Percentiles rank a stretch among this genome's conserved stretches.
phyloP scores from a whole-genome alignment of 2,113 vertebrate genomes.

The Zeus faber region DNA sequence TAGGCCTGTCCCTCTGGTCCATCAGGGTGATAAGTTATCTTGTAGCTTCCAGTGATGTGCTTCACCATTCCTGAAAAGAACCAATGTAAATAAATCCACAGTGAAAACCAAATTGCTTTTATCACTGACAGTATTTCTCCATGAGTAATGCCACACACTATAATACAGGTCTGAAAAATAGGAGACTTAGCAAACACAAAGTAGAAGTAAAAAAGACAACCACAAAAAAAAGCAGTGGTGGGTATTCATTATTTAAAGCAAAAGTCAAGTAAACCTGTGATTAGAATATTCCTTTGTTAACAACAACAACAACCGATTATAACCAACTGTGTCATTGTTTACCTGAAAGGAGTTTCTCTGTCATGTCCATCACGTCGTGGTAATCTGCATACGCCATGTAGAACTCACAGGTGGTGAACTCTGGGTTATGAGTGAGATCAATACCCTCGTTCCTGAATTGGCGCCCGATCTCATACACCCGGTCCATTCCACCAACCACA shows the following conservation, averaged over 20 bases:
- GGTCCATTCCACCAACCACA: conserved; percentile 94
- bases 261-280: too few relatives aligned
- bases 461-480: conserved; percentile 95
- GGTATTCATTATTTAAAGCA: too few relatives aligned
- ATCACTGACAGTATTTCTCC: too few relatives aligned
- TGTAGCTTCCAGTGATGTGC: conserved; percentile 87
- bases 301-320: too few relatives aligned
- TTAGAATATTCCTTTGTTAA: too few relatives aligned
- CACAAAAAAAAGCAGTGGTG: too few relatives aligned
- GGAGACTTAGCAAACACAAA: too few relatives aligned
- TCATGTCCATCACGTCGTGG: conserved; percentile 94
- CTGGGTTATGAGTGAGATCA: conserved; percentile 96
- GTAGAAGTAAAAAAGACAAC: too few relatives aligned
- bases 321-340: too few relatives aligned
- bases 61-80: conserved; percentile 90
- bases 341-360: conserved; percentile 95
- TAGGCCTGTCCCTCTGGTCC: conserved; percentile 84
- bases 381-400: conserved; percentile 99
- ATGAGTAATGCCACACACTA: too few relatives aligned
- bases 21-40: conserved; percentile 90
- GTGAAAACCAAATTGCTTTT: too few relatives aligned
- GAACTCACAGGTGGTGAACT: conserved; percentile 98
- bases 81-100: neutral
- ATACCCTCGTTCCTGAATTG: conserved; percentile 99
- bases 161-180: too few relatives aligned